Evolutionary conservation across 2,888 invertebrate genomes (phyloP).

Genomic region (Automeris io): DNA sequence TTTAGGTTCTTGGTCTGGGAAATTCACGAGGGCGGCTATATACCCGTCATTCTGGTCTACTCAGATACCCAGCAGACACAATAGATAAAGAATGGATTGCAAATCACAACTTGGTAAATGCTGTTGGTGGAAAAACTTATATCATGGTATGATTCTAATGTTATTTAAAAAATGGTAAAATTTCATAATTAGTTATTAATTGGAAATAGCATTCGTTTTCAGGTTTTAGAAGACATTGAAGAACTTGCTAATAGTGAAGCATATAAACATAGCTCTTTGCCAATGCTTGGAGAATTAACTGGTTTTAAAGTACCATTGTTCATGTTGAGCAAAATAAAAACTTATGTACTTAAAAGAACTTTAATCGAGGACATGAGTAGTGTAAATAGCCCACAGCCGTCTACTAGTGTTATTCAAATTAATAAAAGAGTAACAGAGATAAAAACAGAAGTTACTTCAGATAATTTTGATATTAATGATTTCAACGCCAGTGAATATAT

Average conservation of each 20-base stretch:
- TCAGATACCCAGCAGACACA: constrained; percentile 86
- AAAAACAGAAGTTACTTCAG: constrained; percentile 52
- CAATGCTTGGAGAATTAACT: constrained; percentile 81
- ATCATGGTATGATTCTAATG: constrained; percentile 73
- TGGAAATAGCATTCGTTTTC: background rate
- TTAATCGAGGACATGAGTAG: constrained; percentile 48
- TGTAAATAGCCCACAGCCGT: constrained; percentile 58
- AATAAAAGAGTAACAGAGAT: constrained; percentile 55
- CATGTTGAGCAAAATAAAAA: constrained; percentile 84
- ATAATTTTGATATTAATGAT: constrained; percentile 50
- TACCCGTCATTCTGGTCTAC: constrained; percentile 85
- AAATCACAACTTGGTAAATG: constrained; percentile 85
- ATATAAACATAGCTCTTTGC: constrained; percentile 80
- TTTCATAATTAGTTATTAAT: background rate
- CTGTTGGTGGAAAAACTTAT: constrained; percentile 87
- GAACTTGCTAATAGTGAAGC: constrained; percentile 85
- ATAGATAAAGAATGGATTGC: constrained; percentile 90
- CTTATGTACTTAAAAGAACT: constrained; percentile 73
- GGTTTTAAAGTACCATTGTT: constrained; percentile 87
- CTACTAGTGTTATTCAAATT: constrained; percentile 46
- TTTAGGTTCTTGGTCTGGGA: constrained; percentile 82
- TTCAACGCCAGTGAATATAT: constrained; percentile 62
- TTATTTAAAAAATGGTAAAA: background rate
- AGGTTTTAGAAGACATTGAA: constrained; percentile 84
- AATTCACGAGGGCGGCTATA: constrained; percentile 85